Evolutionary conservation across 2,888 invertebrate genomes (phyloP).

Genomic region (Pyrrhosoma nymphula): DNA sequence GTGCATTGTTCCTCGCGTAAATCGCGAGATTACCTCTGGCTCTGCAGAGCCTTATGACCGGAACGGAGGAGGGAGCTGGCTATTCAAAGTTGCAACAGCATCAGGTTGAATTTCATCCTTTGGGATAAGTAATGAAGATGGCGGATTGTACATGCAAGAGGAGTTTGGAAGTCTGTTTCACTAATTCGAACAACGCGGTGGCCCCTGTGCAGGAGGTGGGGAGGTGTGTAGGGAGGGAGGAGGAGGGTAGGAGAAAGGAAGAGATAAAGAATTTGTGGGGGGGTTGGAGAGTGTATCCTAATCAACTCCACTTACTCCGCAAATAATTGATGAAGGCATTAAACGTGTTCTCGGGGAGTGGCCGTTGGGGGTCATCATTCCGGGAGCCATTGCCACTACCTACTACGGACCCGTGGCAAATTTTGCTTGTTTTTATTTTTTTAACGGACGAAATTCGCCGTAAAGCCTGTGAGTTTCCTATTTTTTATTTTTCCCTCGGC

Average conservation of each 20-base stretch:
- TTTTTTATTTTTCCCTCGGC: not conserved
- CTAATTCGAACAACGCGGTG: not conserved
- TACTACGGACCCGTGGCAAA: not conserved
- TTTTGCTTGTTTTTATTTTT: not conserved
- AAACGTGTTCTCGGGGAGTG: not conserved
- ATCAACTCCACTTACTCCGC: not conserved
- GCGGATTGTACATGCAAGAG: not conserved
- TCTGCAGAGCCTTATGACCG: not conserved
- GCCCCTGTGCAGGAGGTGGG: not conserved
- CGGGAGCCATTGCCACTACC: not conserved
- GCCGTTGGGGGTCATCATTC: not conserved
- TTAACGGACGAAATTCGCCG: not conserved
- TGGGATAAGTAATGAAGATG: not conserved
- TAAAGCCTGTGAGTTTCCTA: not conserved
- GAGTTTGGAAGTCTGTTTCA: not conserved
- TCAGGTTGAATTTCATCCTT: not conserved
- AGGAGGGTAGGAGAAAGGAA: not conserved
- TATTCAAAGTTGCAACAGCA: conserved; percentile 14
- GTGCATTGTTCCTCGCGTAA: no score
- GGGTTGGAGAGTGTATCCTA: not conserved
- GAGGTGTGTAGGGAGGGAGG: not conserved
- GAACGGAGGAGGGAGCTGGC: not conserved
- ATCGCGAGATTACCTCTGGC: not conserved
- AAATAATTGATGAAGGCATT: conserved; percentile 32
- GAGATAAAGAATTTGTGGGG: not conserved